Base-by-base conservation (phyloP, 2,888 invertebrate genomes). In the Deroplatys truncata region DNA sequence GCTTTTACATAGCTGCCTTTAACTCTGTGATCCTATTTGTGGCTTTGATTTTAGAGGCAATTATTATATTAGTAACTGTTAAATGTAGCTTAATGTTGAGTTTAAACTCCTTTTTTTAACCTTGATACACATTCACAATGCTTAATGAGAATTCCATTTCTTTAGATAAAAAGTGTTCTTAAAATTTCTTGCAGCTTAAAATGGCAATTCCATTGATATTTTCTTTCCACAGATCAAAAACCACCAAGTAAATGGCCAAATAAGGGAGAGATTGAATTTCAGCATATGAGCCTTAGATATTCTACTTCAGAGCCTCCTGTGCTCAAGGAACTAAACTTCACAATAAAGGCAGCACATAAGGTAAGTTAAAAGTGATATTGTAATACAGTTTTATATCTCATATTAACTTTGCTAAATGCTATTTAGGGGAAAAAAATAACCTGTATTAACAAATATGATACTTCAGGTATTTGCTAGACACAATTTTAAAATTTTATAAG, bases 251-350 rank as follows among this genome's bases (percentile, higher is more conserved):
- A 93, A 82, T 97, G 97, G 97, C 97, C 97, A 0, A 93, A 93
- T 49, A 93, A 94, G 5, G 97, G 97, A 0, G 94, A 94, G 91
- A 94, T 97, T 20, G 92, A 94, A 86, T 96, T 97, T 92, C 94
- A 94, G 90, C 94, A 96, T 91, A 94, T 96, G 0, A 95, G 94
- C 91, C 93, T 98, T 28, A 93, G 95, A 91, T 97, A 98, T 92
- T 94, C 94, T 82, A 93, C 94, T 15, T 95, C 95, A 0, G 95
- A 95, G 3, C 94, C 96, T 13, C 95, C 97, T 0, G 97, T 98
- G 16, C 94, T 98, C 7, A 97, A 96, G 92, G 95, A 96, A 92
- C 94, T 97, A 25, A 96, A 96, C 92, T 93, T 97, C 85, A 93
- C 93, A 0, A 96, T 98, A 89, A 94, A 96, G 92, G 95, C 96